Evolutionary conservation across 2,888 invertebrate genomes (phyloP).

Genomic region (Baronia brevicornis): DNA sequence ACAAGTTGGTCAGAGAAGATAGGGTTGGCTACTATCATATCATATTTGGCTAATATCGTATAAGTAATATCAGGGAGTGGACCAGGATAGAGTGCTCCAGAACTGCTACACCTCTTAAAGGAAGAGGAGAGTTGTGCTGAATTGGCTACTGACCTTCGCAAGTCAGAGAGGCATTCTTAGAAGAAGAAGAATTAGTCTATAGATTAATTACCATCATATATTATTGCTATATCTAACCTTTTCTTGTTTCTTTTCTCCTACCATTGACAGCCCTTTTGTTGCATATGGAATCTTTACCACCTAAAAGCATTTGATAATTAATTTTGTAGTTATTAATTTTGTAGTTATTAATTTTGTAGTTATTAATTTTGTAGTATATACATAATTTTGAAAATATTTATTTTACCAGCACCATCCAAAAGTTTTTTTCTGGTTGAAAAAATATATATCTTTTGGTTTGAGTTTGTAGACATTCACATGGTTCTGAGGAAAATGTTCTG

Average conservation of each 20-base stretch:
- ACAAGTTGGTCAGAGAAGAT: too few relatives aligned
- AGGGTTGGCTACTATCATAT: too few relatives aligned
- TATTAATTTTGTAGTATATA: neutral
- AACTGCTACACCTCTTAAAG: too few relatives aligned
- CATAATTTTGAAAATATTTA: slow-evolving; percentile 10
- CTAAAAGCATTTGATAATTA: slow-evolving; percentile 52
- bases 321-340: too few relatives aligned
- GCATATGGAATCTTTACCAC: slow-evolving; percentile 85
- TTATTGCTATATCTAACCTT: slow-evolving; percentile 80
- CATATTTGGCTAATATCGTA: too few relatives aligned
- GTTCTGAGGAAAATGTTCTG: slow-evolving; percentile 87
- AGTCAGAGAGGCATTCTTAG: too few relatives aligned
- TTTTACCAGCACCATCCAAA: slow-evolving; percentile 94
- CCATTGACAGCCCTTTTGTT: slow-evolving; percentile 80
- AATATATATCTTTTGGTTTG: slow-evolving; percentile 92
- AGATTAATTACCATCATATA: too few relatives aligned
- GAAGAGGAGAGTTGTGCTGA: too few relatives aligned
- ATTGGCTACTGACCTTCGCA: too few relatives aligned
- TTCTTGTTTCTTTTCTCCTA: slow-evolving; percentile 87
- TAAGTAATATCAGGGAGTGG: too few relatives aligned
- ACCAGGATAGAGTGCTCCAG: too few relatives aligned
- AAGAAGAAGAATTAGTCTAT: too few relatives aligned
- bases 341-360: slow-evolving; percentile 3
- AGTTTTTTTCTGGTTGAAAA: slow-evolving; percentile 89
- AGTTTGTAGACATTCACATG: slow-evolving; percentile 91